Base-by-base conservation (phyloP, 1,140 invertebrate species). In the Bombus waltoni region DNA sequence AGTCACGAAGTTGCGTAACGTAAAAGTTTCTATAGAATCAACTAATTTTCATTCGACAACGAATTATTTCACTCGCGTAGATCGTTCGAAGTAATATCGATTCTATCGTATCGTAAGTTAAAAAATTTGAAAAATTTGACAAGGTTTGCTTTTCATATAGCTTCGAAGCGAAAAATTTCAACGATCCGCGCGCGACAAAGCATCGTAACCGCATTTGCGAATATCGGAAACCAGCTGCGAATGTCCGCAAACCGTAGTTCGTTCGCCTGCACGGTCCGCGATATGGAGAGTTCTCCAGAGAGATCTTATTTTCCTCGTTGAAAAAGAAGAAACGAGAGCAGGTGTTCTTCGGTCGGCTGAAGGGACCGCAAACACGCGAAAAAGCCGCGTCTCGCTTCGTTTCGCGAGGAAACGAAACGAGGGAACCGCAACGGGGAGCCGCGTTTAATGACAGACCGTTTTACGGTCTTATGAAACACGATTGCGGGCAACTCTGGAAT, bases 371-470 rank as follows among this genome's bases (percentile, higher is more conserved):
- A 83, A 57, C 87, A 83, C 75, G 84, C 75, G 77, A 79, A 87
- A 86, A 88, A 88, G 25, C 32, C 15, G 4, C 18, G 79, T 81
- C 62, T 73, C 59, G 80, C 85, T 47, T 73, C 72, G 57, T 73
- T 68, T 82, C 35, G 32, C 79, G 42, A 62, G 82, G 83, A 86
- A 90, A 88, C 90, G 89, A 88, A 91, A 86, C 32, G 74, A 57
- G 68, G 66, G 80, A 78, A 93, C 93, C 93, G 86, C 92, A 92
- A 94, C 80, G 82, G 85, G 32, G 75, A 81, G 88, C 89, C 91
- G 87, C 92, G 91, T 92, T 88, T 93, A 92, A 93, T 90, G 93
- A 92, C 91, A 90, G 92, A n/a, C 40, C 88, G 87, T 93, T 94
- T 92, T 92, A 92, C 86, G 88, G 77, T 79, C 86, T 90, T 91